Percentiles rank a stretch among this genome's conserved stretches.
These are phyloP conservation scores for Elegia similella DNA, from an alignment of 2,888 invertebrate genomes.

Conservation along the genomic window DNA sequence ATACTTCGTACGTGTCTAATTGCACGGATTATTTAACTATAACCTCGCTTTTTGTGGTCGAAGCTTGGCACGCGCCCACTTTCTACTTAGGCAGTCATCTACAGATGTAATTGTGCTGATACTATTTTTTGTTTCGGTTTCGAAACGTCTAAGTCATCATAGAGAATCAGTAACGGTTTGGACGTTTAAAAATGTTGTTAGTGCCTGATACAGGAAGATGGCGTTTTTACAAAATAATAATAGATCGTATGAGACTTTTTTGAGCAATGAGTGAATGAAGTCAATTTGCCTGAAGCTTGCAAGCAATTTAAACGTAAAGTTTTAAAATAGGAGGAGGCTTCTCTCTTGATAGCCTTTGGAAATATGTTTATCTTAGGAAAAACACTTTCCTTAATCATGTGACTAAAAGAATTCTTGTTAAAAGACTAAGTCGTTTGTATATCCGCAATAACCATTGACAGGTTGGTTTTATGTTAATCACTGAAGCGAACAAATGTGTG, in stretches of 20 bases:
- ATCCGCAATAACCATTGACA: slow-evolving; percentile 8
- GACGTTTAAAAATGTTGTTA: slow-evolving; percentile 38
- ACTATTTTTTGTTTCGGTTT: slow-evolving; percentile 62
- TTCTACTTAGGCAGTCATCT: slow-evolving; percentile 59
- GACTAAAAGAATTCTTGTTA: not conserved
- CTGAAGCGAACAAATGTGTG: slow-evolving; percentile 26
- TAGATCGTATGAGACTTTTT: not conserved
- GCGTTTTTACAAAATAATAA: not conserved
- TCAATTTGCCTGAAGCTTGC: too few species aligned
- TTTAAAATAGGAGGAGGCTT: not conserved
- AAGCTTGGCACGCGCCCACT: slow-evolving; percentile 71
- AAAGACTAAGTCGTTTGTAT: slow-evolving; percentile 1
- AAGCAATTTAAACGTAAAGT: too few species aligned
- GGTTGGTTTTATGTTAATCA: slow-evolving; percentile 26
- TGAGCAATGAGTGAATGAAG: not conserved
- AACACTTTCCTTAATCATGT: not conserved
- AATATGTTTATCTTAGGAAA: too few species aligned
- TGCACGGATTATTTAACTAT: slow-evolving; percentile 73
- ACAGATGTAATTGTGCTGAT: slow-evolving; percentile 68
- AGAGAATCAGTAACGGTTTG: slow-evolving; percentile 58
- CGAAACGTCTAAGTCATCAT: slow-evolving; percentile 64
- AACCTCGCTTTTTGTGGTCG: slow-evolving; percentile 61
- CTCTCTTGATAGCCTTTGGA: too few species aligned
- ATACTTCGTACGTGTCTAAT: slow-evolving; percentile 72
- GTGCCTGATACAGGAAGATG: slow-evolving; percentile 23